phyloP scores from a whole-genome alignment of 2,888 invertebrate species.

The Leptopterna dolabrata region DNA sequence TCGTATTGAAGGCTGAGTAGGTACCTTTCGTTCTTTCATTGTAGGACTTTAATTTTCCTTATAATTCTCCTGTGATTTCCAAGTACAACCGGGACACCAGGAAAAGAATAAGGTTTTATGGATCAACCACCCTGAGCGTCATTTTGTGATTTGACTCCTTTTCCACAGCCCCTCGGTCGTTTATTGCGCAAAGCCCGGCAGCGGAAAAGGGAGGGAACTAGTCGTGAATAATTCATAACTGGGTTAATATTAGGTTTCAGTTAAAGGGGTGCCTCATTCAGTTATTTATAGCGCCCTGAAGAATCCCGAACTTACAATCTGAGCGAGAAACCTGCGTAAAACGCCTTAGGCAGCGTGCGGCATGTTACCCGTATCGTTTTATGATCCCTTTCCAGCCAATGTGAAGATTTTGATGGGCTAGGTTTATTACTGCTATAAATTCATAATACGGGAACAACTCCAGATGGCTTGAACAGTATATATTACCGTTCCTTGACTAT shows the following conservation, averaged over 20 bases:
- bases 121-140: constrained; percentile 10
- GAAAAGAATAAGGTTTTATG: constrained; percentile 34
- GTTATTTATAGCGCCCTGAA: constrained; percentile 43
- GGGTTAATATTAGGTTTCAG: constrained; percentile 50
- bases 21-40: too few species aligned
- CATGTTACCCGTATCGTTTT: constrained; percentile 13
- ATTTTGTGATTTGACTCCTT: constrained; percentile 46
- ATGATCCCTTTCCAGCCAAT: background rate
- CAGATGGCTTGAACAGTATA: background rate
- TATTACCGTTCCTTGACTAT: background rate
- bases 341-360: background rate
- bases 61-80: background rate
- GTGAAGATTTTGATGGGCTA: background rate
- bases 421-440: constrained; percentile 15
- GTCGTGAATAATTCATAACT: constrained; percentile 50
- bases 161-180: background rate
- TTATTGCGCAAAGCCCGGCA: constrained; percentile 43
- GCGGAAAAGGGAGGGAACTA: background rate
- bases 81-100: background rate
- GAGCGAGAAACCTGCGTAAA: constrained; percentile 7
- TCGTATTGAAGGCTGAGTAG: too few species aligned
- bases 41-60: too few species aligned
- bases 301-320: constrained; percentile 27
- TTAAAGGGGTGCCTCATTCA: constrained; percentile 49
- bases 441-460: constrained; percentile 12